These are phyloP conservation scores for Pyralis farinalis DNA, from an alignment of 2,888 invertebrate genomes.

Conservation along the genomic window DNA sequence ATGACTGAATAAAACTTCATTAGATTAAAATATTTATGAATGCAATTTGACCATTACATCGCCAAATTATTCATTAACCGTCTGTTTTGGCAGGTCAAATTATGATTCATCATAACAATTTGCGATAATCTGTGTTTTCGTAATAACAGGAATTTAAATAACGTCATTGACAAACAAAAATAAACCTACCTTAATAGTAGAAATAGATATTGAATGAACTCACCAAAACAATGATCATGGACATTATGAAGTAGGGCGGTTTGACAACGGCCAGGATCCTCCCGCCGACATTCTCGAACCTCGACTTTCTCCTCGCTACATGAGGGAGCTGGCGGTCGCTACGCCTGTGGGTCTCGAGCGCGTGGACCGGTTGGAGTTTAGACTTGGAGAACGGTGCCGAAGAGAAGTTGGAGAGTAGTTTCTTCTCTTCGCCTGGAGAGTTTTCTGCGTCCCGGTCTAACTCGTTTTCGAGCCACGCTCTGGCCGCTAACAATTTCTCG, in stretches of 20 bases:
- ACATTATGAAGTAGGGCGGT: constrained; percentile 66
- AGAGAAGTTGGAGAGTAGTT: constrained; percentile 30
- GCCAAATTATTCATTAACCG: too few relatives aligned
- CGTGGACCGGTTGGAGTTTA: not conserved
- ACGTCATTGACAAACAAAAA: too few relatives aligned
- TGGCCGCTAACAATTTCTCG: constrained; percentile 35
- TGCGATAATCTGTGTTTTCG: too few relatives aligned
- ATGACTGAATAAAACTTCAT: not conserved
- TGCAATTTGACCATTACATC: too few relatives aligned
- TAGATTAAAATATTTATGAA: too few relatives aligned
- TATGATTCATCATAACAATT: too few relatives aligned
- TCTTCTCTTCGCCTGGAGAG: constrained; percentile 46
- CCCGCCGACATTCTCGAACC: constrained; percentile 54
- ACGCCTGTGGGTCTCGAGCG: too few relatives aligned
- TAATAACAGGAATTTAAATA: too few relatives aligned
- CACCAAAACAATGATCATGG: constrained; percentile 59
- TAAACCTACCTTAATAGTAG: too few relatives aligned
- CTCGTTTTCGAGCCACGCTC: constrained; percentile 61
- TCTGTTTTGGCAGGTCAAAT: too few relatives aligned
- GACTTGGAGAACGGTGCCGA: constrained; percentile 26
- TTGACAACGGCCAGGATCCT: constrained; percentile 49
- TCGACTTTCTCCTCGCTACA: constrained; percentile 37
- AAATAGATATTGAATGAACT: too few relatives aligned
- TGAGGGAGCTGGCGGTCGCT: too few relatives aligned
- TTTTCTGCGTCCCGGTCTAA: constrained; percentile 25